phyloP scores from a whole-genome alignment of 2,888 invertebrate genomes.

The Mimas tiliae region DNA sequence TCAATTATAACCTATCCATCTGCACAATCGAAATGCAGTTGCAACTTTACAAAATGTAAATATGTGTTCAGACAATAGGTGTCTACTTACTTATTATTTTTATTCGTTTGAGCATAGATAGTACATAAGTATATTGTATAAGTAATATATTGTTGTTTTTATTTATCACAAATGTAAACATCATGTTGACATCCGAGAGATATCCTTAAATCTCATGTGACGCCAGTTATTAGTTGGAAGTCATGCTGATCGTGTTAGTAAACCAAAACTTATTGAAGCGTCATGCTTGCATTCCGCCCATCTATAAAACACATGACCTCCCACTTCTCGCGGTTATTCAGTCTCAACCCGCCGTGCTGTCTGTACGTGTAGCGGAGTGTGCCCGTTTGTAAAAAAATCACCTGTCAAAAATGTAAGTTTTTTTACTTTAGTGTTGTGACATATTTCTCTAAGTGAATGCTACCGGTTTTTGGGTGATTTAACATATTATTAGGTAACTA shows the following conservation, averaged over 20 bases:
- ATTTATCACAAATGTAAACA: too few species aligned
- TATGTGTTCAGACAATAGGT: too few species aligned
- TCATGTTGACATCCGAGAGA: too few species aligned
- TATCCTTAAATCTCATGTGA: neutral
- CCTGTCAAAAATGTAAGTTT: slow-evolving; percentile 56
- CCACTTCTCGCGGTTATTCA: slow-evolving; percentile 60
- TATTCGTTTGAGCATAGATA: too few species aligned
- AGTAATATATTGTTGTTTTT: too few species aligned
- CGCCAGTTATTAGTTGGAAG: neutral
- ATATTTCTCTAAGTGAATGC: neutral
- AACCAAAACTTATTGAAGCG: slow-evolving; percentile 31
- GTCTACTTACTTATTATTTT: too few species aligned
- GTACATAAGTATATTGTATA: too few species aligned
- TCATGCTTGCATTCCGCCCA: slow-evolving; percentile 48
- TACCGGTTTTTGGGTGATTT: neutral
- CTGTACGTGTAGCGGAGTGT: slow-evolving; percentile 45
- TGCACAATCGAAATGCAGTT: too few species aligned
- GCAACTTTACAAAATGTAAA: too few species aligned
- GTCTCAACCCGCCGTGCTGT: slow-evolving; percentile 46
- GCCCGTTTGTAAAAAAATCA: slow-evolving; percentile 45
- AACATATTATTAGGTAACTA: too few species aligned
- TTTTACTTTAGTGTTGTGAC: neutral
- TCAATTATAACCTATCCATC: too few species aligned
- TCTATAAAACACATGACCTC: slow-evolving; percentile 60
- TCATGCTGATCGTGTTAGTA: slow-evolving; percentile 12